Conservation (phyloP, 1,140 invertebrate species). For the Heliconius hewitsoni region DNA sequence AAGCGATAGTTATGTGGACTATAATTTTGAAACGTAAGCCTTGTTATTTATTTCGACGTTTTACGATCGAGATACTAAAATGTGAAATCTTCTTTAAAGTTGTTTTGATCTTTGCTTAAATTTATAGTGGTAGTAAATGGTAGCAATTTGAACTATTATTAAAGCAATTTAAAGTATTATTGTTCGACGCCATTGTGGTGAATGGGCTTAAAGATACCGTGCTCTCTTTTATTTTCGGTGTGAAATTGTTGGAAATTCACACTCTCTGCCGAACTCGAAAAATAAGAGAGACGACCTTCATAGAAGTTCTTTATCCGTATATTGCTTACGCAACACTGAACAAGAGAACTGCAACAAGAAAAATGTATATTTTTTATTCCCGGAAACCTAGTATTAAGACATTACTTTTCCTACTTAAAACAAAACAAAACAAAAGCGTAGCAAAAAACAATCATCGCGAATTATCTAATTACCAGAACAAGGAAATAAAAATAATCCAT, state of each 20-base stretch:
- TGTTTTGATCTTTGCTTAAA: conserved; percentile 3
- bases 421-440: too few species aligned
- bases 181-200: neutral
- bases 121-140: conserved; percentile 3
- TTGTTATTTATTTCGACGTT: conserved; percentile 12
- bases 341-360: too few species aligned
- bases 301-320: too few species aligned
- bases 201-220: too few species aligned
- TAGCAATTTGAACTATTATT: conserved; percentile 4
- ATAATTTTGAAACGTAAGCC: conserved; percentile 17
- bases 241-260: too few species aligned
- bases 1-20: conserved; percentile 18
- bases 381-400: neutral
- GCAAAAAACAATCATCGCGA: too few species aligned
- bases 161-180: neutral
- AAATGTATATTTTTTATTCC: too few species aligned
- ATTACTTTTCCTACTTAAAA: neutral
- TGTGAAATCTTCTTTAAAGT: conserved; percentile 6
- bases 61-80: conserved; percentile 7
- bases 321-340: neutral
- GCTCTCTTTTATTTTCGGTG: too few species aligned
- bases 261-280: too few species aligned
- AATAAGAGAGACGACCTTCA: too few species aligned
- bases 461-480: too few species aligned
- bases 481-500: too few species aligned